Evolutionary conservation across 2,888 invertebrate species (phyloP).

Genomic region (Metallyticus violacea): DNA sequence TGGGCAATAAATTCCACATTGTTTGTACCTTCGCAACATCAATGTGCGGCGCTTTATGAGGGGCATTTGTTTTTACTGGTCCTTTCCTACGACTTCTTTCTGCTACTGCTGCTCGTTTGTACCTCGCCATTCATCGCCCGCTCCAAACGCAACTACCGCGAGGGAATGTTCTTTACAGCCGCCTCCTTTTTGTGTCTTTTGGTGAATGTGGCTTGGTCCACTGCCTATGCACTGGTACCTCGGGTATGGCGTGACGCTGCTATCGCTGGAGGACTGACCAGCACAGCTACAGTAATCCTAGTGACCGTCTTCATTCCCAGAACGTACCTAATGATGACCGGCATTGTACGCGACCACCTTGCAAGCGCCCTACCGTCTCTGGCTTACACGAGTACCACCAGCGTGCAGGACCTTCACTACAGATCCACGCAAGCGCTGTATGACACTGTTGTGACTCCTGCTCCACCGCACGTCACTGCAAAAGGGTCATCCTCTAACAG

Average conservation of each 20-base stretch:
- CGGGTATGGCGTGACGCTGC: slow-evolving; percentile 50
- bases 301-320: slow-evolving; percentile 65
- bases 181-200: slow-evolving; percentile 54
- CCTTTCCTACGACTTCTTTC: slow-evolving; percentile 60
- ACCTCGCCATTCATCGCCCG: slow-evolving; percentile 60
- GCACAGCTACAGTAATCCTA: slow-evolving; percentile 61
- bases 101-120: slow-evolving; percentile 56
- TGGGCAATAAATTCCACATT: slow-evolving; percentile 46
- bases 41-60: slow-evolving; percentile 51
- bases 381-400: slow-evolving; percentile 22
- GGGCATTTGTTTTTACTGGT: slow-evolving; percentile 51
- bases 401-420: slow-evolving; percentile 32
- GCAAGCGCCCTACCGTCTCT: slow-evolving; percentile 40
- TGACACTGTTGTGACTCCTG: slow-evolving; percentile 36
- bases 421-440: slow-evolving; percentile 41
- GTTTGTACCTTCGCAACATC: slow-evolving; percentile 49
- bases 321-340: slow-evolving; percentile 64
- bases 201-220: slow-evolving; percentile 61
- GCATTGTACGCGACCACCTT: slow-evolving; percentile 58
- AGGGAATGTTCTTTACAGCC: slow-evolving; percentile 53
- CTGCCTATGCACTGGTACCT: slow-evolving; percentile 50
- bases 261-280: slow-evolving; percentile 58
- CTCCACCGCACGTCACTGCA: background rate
- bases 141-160: slow-evolving; percentile 65
- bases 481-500: background rate